Percentiles rank a stretch among this genome's conserved stretches.
Conservation (phyloP, 1,140 invertebrate genomes). For the Alviniconcha marisindica region DNA sequence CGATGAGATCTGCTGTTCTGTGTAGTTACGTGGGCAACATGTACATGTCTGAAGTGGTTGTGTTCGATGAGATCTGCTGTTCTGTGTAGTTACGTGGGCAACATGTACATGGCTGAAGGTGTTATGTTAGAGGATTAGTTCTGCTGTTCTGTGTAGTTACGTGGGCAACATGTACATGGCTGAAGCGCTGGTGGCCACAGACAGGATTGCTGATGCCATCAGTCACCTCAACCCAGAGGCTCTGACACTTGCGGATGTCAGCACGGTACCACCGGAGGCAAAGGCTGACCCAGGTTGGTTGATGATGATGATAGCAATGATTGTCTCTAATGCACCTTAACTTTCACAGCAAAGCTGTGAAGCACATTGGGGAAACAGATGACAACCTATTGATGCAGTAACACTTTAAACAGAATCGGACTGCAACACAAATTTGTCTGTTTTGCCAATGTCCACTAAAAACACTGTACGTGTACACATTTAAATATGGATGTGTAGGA, state of each 20-base stretch:
- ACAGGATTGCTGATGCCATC: slow-evolving; percentile 89
- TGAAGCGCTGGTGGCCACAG: slow-evolving; percentile 90
- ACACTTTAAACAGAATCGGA: background rate
- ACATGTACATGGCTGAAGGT: too few species aligned
- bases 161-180: slow-evolving; percentile 92
- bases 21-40: too few species aligned
- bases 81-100: too few species aligned
- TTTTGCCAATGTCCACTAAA: too few species aligned
- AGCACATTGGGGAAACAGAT: background rate
- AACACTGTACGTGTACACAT: too few species aligned
- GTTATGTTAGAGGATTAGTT: too few species aligned
- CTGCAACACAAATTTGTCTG: too few species aligned
- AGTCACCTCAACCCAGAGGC: slow-evolving; percentile 89
- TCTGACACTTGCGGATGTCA: slow-evolving; percentile 79
- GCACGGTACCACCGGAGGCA: slow-evolving; percentile 71
- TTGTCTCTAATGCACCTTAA: too few species aligned
- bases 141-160: slow-evolving; percentile 80
- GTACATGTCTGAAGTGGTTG: too few species aligned
- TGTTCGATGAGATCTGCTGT: slow-evolving; percentile 41
- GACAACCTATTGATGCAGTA: background rate
- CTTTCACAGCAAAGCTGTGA: background rate
- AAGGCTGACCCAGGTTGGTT: slow-evolving; percentile 68
- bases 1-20: slow-evolving; percentile 62
- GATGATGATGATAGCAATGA: too few species aligned
- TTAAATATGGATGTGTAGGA: too few species aligned